phyloP scores from a whole-genome alignment of 2,113 vertebrate genomes.

The Amblyopsis rosae region DNA sequence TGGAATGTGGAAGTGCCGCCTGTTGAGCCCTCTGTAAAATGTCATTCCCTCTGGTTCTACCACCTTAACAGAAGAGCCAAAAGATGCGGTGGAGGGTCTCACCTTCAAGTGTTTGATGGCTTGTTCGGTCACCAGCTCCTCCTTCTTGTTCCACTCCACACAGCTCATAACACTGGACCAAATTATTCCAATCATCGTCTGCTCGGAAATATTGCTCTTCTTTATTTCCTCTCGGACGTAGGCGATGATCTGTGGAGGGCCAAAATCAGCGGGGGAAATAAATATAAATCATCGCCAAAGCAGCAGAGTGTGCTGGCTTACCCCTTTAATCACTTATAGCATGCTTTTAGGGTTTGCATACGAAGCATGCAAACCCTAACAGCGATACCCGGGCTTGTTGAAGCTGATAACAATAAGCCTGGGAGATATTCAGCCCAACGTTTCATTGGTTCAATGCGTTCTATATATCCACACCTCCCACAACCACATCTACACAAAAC shows the following conservation, averaged over 20 bases:
- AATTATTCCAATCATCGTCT: conserved; percentile 90
- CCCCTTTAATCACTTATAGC: conserved; percentile 19
- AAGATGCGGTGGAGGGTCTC: not conserved
- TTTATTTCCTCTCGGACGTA: conserved; percentile 95
- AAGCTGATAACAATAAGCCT: conserved; percentile 29
- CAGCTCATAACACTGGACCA: conserved; percentile 97
- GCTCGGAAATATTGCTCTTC: conserved; percentile 94
- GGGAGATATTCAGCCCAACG: conserved; percentile 30
- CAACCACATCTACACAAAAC: conserved; percentile 11
- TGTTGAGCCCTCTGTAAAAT: not conserved
- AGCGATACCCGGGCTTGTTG: conserved; percentile 6
- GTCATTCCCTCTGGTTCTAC: not conserved
- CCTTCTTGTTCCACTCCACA: conserved; percentile 98
- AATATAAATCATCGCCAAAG: conserved; percentile 14
- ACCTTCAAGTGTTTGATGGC: conserved; percentile 97
- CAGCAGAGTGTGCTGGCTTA: not conserved
- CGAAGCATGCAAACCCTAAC: conserved; percentile 7
- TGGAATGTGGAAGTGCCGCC: no score
- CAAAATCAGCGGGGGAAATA: not conserved
- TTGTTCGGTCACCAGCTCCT: conserved; percentile 98
- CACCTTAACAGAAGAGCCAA: not conserved
- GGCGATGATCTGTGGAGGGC: conserved; percentile 83
- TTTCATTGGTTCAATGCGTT: conserved; percentile 27
- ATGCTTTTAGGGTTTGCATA: not conserved
- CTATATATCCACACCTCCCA: conserved; percentile 2